Conservation (phyloP, 2,113 vertebrate genomes). For the Chaetodon auriga region DNA sequence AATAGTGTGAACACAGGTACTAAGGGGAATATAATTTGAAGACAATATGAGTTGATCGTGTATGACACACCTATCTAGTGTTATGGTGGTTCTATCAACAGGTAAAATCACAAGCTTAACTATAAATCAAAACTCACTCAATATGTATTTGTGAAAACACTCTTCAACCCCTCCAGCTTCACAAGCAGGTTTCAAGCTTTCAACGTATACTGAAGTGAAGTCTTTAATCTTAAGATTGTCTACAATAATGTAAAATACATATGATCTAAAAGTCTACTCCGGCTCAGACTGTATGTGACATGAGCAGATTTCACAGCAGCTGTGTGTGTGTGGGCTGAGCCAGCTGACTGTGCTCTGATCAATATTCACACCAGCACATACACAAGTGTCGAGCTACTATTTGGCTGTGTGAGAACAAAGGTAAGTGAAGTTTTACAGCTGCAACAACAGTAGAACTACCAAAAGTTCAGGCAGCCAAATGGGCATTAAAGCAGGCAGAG, state of each 20-base stretch:
- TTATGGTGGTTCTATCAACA: not conserved
- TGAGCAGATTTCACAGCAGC: not conserved
- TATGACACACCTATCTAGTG: not conserved
- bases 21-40: too few relatives aligned
- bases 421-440: constrained; percentile 54
- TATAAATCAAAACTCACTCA: too few relatives aligned
- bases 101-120: too few relatives aligned
- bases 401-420: constrained; percentile 26
- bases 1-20: too few relatives aligned
- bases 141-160: too few relatives aligned
- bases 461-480: not conserved
- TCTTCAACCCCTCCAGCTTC: too few relatives aligned
- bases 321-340: not conserved
- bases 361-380: not conserved
- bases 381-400: constrained; percentile 12
- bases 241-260: not conserved
- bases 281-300: not conserved
- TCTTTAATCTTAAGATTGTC: not conserved
- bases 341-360: constrained; percentile 26
- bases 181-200: too few relatives aligned
- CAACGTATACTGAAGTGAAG: too few relatives aligned
- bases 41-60: too few relatives aligned
- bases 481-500: not conserved
- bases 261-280: not conserved
- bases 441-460: constrained; percentile 36